phyloP scores from a whole-genome alignment of 2,888 invertebrate species.

The Parnassius mnemosyne region DNA sequence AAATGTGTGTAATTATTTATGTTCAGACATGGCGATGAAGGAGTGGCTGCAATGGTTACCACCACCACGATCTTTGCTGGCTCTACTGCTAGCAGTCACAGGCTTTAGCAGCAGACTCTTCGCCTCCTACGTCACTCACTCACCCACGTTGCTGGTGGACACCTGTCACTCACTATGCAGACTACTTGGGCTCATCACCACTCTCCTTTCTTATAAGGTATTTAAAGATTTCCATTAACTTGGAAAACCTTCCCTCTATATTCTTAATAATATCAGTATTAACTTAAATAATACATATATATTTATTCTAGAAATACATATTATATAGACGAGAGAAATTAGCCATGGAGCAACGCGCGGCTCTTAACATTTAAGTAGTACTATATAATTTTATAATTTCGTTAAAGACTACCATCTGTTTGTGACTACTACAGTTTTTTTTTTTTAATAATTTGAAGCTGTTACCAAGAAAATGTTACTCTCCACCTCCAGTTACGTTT shows the following conservation, averaged over 20 bases:
- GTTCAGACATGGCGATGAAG: slow-evolving; percentile 85
- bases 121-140: slow-evolving; percentile 94
- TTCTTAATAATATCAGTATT: too few relatives aligned
- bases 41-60: slow-evolving; percentile 86
- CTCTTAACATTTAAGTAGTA: too few relatives aligned
- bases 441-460: too few relatives aligned
- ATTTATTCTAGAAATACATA: too few relatives aligned
- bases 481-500: too few relatives aligned
- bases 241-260: background rate
- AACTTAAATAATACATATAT: too few relatives aligned
- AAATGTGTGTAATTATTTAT: background rate
- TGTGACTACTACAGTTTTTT: too few relatives aligned
- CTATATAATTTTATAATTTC: too few relatives aligned
- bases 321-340: too few relatives aligned
- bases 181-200: slow-evolving; percentile 87
- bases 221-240: background rate
- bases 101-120: slow-evolving; percentile 92
- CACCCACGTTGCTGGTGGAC: slow-evolving; percentile 94
- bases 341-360: too few relatives aligned
- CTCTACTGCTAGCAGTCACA: slow-evolving; percentile 85
- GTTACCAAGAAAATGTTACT: too few relatives aligned
- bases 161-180: slow-evolving; percentile 97
- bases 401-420: too few relatives aligned
- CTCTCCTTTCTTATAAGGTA: slow-evolving; percentile 69
- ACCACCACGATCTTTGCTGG: slow-evolving; percentile 87